Base-by-base conservation (phyloP, 2,797 vertebrate species). In the Chelidonichthys spinosus region DNA sequence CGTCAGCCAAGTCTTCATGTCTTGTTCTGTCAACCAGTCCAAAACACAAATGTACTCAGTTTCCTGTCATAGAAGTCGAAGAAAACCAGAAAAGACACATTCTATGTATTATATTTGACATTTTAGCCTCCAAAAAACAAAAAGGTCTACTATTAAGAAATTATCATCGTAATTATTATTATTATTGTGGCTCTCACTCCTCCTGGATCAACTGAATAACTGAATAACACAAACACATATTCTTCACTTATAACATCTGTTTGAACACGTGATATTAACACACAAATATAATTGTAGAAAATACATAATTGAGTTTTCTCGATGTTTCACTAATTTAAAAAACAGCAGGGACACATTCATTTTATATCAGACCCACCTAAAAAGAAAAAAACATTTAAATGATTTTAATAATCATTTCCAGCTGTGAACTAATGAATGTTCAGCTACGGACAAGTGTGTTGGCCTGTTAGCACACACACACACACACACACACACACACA, bases 401-500 rank as follows among this genome's bases (percentile, higher is more conserved):
- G 39, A 39, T 58, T 58, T 18, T n/a, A 39, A 17, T 54, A 14
- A 49, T 40, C 3, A 43, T 11, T 32, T 65, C n/a, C 5, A 47
- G 7, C 42, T 55, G 17, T 55, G 42, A 46, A 46, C 5, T 43
- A 6, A 15, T 25, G 25, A 25, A 25, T 25, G 3, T 25, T 61
- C 17, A 36, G 25, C 43, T 18, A 14, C 3, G 9, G 13, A n/a
- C n/a, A 39, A 11, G 15, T 17, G 18, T 8, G 11, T 18, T 53
- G 13, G 3, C 15, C 14, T 65, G 15, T 39, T 25, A 25, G 11
- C 43, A 56, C 35, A 54, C 75, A 54, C 47, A 46, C 61, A 63
- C 56, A 72, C 67, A 62, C 68, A 69, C 42, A 66, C 50, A 58
- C 36, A 55, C 75, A 44, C 18, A 62, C 63, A 70, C 61, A 71